Evolutionary conservation across 1,140 invertebrate genomes (phyloP).

Genomic region (Drosophila teissieri): DNA sequence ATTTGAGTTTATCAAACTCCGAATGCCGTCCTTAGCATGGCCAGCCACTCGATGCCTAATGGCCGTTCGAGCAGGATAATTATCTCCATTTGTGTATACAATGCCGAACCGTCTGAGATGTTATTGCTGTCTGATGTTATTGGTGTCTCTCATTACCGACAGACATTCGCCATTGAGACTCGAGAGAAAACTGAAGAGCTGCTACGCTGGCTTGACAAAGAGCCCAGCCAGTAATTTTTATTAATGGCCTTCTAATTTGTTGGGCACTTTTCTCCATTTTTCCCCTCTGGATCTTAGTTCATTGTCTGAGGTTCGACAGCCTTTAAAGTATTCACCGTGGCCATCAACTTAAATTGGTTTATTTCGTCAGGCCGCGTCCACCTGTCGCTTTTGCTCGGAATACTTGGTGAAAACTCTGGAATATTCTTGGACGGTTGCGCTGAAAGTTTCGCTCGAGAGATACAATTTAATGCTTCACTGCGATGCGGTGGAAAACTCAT

Average conservation of each 20-base stretch:
- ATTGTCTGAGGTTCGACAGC: neutral
- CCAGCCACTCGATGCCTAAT: conserved; percentile 45
- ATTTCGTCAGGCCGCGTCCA: conserved; percentile 2
- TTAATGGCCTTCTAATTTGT: conserved; percentile 71
- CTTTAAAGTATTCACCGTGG: conserved; percentile 18
- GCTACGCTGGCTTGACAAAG: conserved; percentile 2
- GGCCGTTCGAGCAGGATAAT: conserved; percentile 70
- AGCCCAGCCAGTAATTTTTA: conserved; percentile 59
- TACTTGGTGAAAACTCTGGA: conserved; percentile 20
- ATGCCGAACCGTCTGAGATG: conserved; percentile 11
- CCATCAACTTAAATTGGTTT: conserved; percentile 14
- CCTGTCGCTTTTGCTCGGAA: conserved; percentile 28
- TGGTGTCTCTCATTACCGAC: conserved; percentile 62
- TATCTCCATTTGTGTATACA: conserved; percentile 63
- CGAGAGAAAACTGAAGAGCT: conserved; percentile 5
- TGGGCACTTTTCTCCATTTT: conserved; percentile 41
- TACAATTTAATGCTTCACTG: conserved; percentile 80
- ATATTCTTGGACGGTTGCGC: conserved; percentile 52
- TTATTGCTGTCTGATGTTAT: conserved; percentile 16
- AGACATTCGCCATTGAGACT: conserved; percentile 48
- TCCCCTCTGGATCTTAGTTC: neutral
- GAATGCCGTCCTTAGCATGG: conserved; percentile 7
- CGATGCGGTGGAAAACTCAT: conserved; percentile 58
- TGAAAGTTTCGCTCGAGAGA: conserved; percentile 51
- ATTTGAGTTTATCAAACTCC: conserved; percentile 73